Evolutionary conservation across 1,140 invertebrate species (phyloP), one percentile per base, ranked within the genome.

Genomic region (Drosophila varians): DNA sequence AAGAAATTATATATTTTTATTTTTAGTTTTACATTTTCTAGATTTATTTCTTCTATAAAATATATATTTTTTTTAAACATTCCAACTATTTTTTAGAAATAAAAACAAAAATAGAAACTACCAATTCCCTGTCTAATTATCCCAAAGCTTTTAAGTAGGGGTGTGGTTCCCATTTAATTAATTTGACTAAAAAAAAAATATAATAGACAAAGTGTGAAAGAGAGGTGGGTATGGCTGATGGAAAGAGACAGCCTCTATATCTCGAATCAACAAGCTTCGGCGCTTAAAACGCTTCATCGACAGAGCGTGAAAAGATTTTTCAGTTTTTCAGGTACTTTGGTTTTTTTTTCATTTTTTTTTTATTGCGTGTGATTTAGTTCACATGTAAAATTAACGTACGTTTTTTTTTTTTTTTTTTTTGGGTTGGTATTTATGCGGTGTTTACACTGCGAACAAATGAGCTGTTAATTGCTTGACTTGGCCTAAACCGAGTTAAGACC

Each of bases 361-460:
- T 80, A 80, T 82, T 82, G 77, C 77, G 68, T 82, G 77, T 82
- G 73, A 82, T 82, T 82, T 82, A 68, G 73, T 73, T 56, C 64
- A 78, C 61, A 69, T 77, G 75, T 74, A 73, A 73, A 75, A 78
- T 51, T 49, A 60, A 54, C 34, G 26, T 45, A 36, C 55, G n/a
- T n/a, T n/a, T n/a, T 58, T 53, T 57, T 6, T 26, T 23, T 4
- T 23, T 28, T 31, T 31, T 31, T 31, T 54, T 42, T 18, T 16
- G 42, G 53, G 19, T 28, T 42, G 53, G 51, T 11, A 69, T 69
- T 69, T 69, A 69, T 66, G 34, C 56, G 60, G 8, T 56, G 54
- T 76, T 82, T 82, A 77, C 14, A 28, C 43, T 38, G 42, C 18
- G 16, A 53, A 80, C 73, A 80, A 80, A 80, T 64, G 68, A 73